phyloP scores from a whole-genome alignment of 2,888 invertebrate genomes.

The Coremacera marginata region DNA sequence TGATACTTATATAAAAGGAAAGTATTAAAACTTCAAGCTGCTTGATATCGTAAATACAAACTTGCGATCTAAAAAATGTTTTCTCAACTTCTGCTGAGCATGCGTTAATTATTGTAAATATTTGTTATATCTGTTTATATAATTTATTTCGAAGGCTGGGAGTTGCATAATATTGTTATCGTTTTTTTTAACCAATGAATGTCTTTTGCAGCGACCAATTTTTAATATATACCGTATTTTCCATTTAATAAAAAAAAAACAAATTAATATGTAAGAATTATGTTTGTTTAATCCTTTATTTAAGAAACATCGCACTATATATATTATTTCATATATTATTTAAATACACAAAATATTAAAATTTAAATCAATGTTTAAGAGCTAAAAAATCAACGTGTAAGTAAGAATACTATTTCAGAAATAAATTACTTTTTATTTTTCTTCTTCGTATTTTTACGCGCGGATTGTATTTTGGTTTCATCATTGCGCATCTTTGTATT shows the following conservation, averaged over 20 bases:
- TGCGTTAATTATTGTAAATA: neutral
- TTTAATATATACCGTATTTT: neutral
- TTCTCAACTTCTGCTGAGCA: no score
- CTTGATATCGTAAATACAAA: neutral
- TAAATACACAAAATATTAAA: no score
- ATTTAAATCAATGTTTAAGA: no score
- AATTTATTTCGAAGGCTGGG: neutral
- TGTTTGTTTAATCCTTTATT: constrained; percentile 21
- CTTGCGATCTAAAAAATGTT: neutral
- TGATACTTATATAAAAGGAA: no score
- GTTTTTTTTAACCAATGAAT: neutral
- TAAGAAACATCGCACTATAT: neutral
- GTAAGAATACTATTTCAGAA: neutral
- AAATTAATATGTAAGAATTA: neutral
- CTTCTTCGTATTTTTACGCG: constrained; percentile 7
- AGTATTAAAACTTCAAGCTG: no score
- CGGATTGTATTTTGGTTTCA: neutral
- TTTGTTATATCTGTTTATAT: neutral
- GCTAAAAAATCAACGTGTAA: neutral
- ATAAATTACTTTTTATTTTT: constrained; percentile 25
- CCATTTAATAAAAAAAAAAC: neutral
- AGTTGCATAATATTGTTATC: neutral
- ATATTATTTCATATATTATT: neutral
- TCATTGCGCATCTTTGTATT: constrained; percentile 39
- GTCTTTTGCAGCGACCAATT: neutral